Conservation (phyloP, 2,113 vertebrate genomes). For the Vimba vimba region DNA sequence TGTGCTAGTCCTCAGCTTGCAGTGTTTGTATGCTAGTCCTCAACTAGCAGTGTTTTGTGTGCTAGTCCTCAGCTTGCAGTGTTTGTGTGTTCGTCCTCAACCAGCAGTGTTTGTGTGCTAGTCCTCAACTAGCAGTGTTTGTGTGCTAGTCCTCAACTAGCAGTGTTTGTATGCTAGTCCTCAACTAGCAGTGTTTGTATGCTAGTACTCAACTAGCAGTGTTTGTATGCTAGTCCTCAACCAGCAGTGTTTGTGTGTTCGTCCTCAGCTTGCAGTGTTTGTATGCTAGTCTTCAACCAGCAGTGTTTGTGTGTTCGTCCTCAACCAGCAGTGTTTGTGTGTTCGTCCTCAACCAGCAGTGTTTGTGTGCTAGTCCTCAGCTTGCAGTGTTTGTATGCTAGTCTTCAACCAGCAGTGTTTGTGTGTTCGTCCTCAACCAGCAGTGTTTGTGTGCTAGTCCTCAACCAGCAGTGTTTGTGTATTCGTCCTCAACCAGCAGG, state of each 20-base stretch:
- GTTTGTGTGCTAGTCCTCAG: no score
- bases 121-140: not conserved
- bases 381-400: not conserved
- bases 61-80: not conserved
- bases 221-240: not conserved
- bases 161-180: not conserved
- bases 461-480: not conserved
- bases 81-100: not conserved
- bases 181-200: no score
- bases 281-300: not conserved
- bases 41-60: not conserved
- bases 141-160: not conserved
- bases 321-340: not conserved
- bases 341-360: accelerated
- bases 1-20: no score
- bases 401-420: no score
- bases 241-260: not conserved
- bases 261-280: not conserved
- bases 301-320: not conserved
- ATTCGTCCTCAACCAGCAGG: not conserved
- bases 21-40: no score
- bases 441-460: not conserved
- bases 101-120: not conserved
- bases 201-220: not conserved
- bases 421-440: not conserved